Evolutionary conservation across 2,113 vertebrate genomes (phyloP).

Genomic region (Gymnarchus niloticus): DNA sequence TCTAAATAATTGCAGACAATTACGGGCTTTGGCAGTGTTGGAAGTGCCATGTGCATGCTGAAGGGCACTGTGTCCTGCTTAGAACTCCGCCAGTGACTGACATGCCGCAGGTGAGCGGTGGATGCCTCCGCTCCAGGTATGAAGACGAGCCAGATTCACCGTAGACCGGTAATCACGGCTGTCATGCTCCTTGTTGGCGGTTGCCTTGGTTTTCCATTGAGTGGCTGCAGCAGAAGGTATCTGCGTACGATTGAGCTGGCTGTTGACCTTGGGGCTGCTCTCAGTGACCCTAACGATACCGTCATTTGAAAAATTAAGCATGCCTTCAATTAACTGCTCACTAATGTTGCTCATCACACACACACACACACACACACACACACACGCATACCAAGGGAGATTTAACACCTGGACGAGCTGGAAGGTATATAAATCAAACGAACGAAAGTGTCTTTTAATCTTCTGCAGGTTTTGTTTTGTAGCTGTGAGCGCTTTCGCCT

Average conservation of each 20-base stretch:
- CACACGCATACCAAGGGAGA: conserved; percentile 33
- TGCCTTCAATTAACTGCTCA: not conserved
- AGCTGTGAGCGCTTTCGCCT: conserved; percentile 68
- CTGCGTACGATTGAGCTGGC: not conserved
- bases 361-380: conserved; percentile 17
- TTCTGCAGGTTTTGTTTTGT: conserved; percentile 70
- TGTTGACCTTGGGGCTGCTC: not conserved
- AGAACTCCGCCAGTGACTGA: conserved; percentile 48
- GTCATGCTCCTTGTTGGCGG: conserved; percentile 13
- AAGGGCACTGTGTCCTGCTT: conserved; percentile 41
- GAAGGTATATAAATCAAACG: conserved; percentile 54
- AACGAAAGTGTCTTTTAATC: conserved; percentile 67
- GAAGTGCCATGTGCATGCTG: conserved; percentile 43
- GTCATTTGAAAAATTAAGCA: not conserved
- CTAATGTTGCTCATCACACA: not conserved
- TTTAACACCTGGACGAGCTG: conserved; percentile 60
- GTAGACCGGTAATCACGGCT: conserved; percentile 23
- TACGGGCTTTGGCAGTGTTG: conserved; percentile 37
- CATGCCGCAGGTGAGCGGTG: conserved; percentile 48
- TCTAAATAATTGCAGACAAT: conserved; percentile 52
- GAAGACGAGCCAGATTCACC: conserved; percentile 52
- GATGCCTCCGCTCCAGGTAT: conserved; percentile 34
- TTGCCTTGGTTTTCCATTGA: not conserved
- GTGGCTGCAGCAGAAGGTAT: not conserved
- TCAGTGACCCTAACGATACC: not conserved